Base-by-base conservation (phyloP, 2,888 invertebrate species). In the Eucriotettix oculatus region DNA sequence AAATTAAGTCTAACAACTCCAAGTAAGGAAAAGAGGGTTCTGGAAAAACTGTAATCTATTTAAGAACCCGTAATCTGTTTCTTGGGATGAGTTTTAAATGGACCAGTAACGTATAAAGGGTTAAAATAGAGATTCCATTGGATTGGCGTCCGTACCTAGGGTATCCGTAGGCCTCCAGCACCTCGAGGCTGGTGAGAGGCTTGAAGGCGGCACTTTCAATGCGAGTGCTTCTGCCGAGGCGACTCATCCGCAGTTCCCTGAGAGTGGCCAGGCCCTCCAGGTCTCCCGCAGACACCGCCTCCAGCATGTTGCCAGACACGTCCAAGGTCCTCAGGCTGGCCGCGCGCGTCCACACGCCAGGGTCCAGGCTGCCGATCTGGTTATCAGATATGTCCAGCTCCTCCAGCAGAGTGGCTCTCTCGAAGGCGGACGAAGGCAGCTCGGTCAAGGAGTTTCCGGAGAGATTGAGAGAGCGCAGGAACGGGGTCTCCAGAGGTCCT, bases 201-300 rank as follows among this genome's bases (percentile, higher is more conserved):
- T 83, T 84, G 66, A 93, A 90, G 0, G 90, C 86, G 66, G 81
- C 85, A 71, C 88, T 89, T 69, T 93, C 93, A 60, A 94, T 85
- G 69, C 87, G 82, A 0, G 81, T 81, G 67, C 88, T 85, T 65
- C 83, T 80, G 0, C 78, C 74, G 59, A 93, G 73, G 69, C 85
- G 78, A 44, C 81, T 79, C 60, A 92, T 77, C 64, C 81, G 82
- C 40, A 93, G 74, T 14, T 54, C 42, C 10, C 42, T 52, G 17
- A 63, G 73, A 63, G 84, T 80, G 40, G 81, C 78, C 54, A 93
- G 75, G 16, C 85, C 83, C 58, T 82, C 81, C 65, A 92, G 86
- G 69, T 88, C 88, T 14, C 83, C 84, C 64, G 87, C 85, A 40
- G 84, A 79, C n/a, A 94, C 80, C 61, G 80, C 78, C 17, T 78